Percentiles rank a stretch among this genome's conserved stretches.
Conservation (phyloP, 2,113 vertebrate species). For the Tyrannus savana region DNA sequence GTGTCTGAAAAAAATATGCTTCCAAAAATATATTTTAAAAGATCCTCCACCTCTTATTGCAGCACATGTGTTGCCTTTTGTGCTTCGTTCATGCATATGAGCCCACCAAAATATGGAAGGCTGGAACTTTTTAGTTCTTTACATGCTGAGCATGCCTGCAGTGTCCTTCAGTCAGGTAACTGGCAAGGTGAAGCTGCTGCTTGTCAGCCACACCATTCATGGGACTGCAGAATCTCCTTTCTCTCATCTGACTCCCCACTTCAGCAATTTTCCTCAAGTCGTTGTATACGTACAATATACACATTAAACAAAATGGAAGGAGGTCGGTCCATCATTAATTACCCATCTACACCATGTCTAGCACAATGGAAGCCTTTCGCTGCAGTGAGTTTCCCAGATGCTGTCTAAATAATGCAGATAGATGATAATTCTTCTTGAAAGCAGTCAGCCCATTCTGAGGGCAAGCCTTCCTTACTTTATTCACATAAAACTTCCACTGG, state of each 20-base stretch:
- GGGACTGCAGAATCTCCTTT: background rate
- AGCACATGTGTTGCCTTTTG: background rate
- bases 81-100: background rate
- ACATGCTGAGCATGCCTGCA: background rate
- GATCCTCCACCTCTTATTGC: background rate
- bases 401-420: slow-evolving; percentile 42
- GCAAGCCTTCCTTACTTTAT: background rate
- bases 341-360: slow-evolving; percentile 16
- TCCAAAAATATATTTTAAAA: background rate
- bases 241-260: background rate
- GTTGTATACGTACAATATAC: background rate
- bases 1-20: background rate
- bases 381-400: background rate
- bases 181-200: background rate
- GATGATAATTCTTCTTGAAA: slow-evolving; percentile 32
- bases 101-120: background rate
- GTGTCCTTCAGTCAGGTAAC: background rate
- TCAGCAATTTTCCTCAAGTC: background rate
- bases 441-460: background rate
- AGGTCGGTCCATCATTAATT: slow-evolving; percentile 30
- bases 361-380: background rate
- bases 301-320: slow-evolving; percentile 28
- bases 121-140: background rate
- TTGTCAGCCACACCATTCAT: accelerated
- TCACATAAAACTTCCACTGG: background rate